Base-by-base conservation (phyloP, 2,888 invertebrate genomes). In the Periphyllus acericola region DNA sequence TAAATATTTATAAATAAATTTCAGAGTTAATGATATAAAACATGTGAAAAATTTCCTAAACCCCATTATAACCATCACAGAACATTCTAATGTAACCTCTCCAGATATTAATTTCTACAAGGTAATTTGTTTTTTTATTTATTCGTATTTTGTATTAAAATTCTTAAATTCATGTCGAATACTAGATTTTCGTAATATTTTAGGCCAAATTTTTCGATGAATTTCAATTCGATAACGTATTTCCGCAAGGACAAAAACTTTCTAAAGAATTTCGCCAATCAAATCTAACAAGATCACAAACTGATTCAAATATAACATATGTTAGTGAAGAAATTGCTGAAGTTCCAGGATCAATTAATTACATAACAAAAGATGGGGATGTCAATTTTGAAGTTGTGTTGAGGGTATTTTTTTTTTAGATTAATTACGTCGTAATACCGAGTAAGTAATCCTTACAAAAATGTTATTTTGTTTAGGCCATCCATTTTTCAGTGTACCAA, bases 1-100 rank as follows among this genome's bases (percentile, higher is more conserved):
- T 46, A 9, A 40, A 9, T 40, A 3, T 9, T 40, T 40, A 1
- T 40, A 1, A 29, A 71, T 46, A 25, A 52, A 36, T 86, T 81
- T 75, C n/a, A 87, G 87, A 46, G 87, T 66, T 6, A 87, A 87
- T 32, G 87, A 88, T 74, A 68, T 88, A 71, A 88, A 83, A 78
- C 91, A 89, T 34, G 88, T 89, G 21, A 90, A 92, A 90, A 95
- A 95, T 90, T 95, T 96, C 89, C 95, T 96, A 86, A 97, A 97
- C 92, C 99, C 99, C 0, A 98, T 98, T 85, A 99, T 99, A 89
- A 98, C 98, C 0, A 98, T 99, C 17, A 99, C 99, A 0, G 98
- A 98, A 91, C 98, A 98, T 91, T 98, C 98, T 0, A 74, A 74
- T 6, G 40, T 74, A 11, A 87, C 87, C 19, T 87, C 87, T 5